These are phyloP conservation scores for Neotoxoptera formosana DNA, from an alignment of 1,140 invertebrate genomes.

Conservation along the genomic window DNA sequence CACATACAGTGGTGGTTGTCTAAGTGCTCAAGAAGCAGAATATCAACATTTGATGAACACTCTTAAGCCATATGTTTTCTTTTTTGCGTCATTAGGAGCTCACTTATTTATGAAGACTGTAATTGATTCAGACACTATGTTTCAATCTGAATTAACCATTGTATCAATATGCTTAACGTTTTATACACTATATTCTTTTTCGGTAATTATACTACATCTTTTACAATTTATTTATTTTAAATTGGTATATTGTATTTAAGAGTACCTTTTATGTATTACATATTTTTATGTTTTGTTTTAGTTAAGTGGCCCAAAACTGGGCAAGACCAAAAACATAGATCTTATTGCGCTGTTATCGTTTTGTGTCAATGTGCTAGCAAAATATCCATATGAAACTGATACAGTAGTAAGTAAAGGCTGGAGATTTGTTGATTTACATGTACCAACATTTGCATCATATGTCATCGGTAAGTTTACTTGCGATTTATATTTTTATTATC, in stretches of 20 bases:
- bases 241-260: not conserved
- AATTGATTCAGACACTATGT: slow-evolving; percentile 78
- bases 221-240: not conserved
- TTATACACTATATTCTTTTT: slow-evolving; percentile 76
- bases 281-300: slow-evolving; percentile 16
- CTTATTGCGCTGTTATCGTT: slow-evolving; percentile 78
- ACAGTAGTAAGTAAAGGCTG: slow-evolving; percentile 79
- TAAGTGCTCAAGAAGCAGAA: slow-evolving; percentile 80
- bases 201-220: slow-evolving; percentile 59
- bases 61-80: slow-evolving; percentile 79
- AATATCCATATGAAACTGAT: slow-evolving; percentile 84
- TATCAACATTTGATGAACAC: slow-evolving; percentile 84
- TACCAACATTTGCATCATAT: slow-evolving; percentile 80
- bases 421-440: slow-evolving; percentile 79
- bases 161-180: slow-evolving; percentile 76
- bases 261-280: not conserved
- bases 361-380: slow-evolving; percentile 79
- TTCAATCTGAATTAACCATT: slow-evolving; percentile 82
- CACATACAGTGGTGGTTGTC: slow-evolving; percentile 70
- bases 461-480: slow-evolving; percentile 62
- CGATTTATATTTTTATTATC: not conserved
- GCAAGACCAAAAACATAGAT: slow-evolving; percentile 66
- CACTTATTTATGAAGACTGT: slow-evolving; percentile 80
- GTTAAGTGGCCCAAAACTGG: slow-evolving; percentile 47
- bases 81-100: slow-evolving; percentile 76